Evolutionary conservation across 64 coral and sea anemone genomes (phyloP).

Genomic region (Stylophora pistillata): DNA sequence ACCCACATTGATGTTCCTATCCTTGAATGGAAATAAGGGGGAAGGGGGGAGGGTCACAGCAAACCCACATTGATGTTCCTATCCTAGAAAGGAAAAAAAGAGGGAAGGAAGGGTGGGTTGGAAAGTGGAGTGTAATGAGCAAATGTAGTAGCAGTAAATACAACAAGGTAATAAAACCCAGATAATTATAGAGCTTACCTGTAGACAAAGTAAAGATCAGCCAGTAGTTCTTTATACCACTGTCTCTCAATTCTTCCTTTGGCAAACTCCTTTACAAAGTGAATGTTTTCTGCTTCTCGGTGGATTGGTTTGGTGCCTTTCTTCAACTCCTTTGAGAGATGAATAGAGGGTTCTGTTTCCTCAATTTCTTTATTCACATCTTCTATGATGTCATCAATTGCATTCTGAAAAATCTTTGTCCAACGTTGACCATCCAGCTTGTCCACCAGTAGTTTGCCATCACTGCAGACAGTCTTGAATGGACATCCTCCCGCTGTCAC

Average conservation of each 20-base stretch:
- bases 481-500: constrained; percentile 77
- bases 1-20: too few species aligned
- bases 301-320: constrained; percentile 81
- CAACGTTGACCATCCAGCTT: constrained; percentile 75
- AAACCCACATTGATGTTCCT: too few species aligned
- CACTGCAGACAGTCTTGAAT: constrained; percentile 97
- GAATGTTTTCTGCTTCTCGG: constrained; percentile 78
- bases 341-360: constrained; percentile 59
- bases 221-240: constrained; percentile 76
- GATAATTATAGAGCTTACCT: constrained; percentile 56
- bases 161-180: background rate
- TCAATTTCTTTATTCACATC: constrained; percentile 56
- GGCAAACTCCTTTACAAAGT: constrained; percentile 88
- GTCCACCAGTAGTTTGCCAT: constrained; percentile 88
- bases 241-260: constrained; percentile 81
- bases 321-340: constrained; percentile 88
- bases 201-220: constrained; percentile 93
- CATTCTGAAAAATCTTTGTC: constrained; percentile 67
- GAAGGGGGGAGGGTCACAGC: too few species aligned
- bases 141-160: background rate
- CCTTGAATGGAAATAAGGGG: too few species aligned
- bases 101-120: too few species aligned
- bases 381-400: constrained; percentile 48
- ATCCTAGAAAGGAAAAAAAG: too few species aligned
- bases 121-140: too few species aligned